Percentiles rank a stretch among this genome's conserved stretches.
These are phyloP conservation scores for Gymnothorax reevesii DNA, from an alignment of 2,797 vertebrate genomes.

Conservation along the genomic window DNA sequence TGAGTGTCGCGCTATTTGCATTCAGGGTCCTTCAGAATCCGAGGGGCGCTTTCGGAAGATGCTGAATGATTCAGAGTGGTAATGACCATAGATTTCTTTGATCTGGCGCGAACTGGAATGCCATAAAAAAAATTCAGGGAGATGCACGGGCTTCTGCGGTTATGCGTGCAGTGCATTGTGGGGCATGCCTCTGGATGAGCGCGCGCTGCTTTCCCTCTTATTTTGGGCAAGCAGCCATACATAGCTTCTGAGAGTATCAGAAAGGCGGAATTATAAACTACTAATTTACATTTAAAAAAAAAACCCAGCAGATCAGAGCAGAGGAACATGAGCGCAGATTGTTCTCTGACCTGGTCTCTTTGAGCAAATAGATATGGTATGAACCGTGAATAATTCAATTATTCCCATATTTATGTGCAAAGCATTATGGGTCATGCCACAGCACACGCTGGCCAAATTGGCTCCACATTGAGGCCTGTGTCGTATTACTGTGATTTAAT, in stretches of 20 bases:
- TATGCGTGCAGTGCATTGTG: conserved; percentile 9
- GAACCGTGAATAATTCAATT: not conserved
- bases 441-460: not conserved
- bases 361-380: not conserved
- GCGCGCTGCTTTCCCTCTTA: not conserved
- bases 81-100: not conserved
- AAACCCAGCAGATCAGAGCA: not conserved
- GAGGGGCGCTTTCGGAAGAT: not conserved
- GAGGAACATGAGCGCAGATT: not conserved
- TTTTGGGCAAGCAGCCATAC: not conserved
- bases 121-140: conserved; percentile 12
- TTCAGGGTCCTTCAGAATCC: not conserved
- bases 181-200: conserved; percentile 3
- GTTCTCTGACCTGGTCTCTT: not conserved
- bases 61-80: not conserved
- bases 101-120: not conserved
- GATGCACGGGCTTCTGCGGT: not conserved
- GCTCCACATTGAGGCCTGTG: not conserved
- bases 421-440: not conserved
- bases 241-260: not conserved
- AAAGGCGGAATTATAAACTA: not conserved
- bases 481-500: not conserved
- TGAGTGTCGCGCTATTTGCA: not conserved
- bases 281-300: not conserved
- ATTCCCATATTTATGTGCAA: not conserved